Percentiles rank a stretch among this genome's conserved stretches.
phyloP scores from a whole-genome alignment of 2,888 invertebrate genomes.

The Mesochorus sp. region DNA sequence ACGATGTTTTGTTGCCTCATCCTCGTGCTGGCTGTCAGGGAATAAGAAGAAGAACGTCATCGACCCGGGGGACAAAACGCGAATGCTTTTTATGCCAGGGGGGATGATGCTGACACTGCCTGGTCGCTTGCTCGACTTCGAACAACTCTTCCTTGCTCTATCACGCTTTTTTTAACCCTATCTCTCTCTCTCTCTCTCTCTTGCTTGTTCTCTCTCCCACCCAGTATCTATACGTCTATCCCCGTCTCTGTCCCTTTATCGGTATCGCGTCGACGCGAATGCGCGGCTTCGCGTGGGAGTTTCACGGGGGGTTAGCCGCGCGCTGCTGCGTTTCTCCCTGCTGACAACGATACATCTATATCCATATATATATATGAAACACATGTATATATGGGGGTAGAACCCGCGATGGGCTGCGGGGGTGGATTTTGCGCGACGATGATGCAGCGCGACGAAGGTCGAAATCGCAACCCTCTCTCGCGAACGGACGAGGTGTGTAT shows the following conservation, averaged over 20 bases:
- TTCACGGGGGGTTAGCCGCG: constrained; percentile 31
- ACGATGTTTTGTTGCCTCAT: constrained; percentile 62
- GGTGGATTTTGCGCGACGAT: constrained; percentile 19
- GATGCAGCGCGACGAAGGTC: constrained; percentile 47
- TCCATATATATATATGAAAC: too few relatives aligned
- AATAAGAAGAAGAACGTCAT: constrained; percentile 61
- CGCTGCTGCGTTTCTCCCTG: constrained; percentile 36
- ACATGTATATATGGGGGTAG: too few relatives aligned
- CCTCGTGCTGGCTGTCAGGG: constrained; percentile 61
- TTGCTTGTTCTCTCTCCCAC: constrained; percentile 3
- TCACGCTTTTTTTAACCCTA: constrained; percentile 43
- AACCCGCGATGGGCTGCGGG: not conserved
- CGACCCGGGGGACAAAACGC: constrained; percentile 57
- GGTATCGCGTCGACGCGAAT: constrained; percentile 60
- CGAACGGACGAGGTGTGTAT: constrained; percentile 3
- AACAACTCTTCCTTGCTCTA: constrained; percentile 50
- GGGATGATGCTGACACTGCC: constrained; percentile 40
- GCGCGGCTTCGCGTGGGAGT: constrained; percentile 49
- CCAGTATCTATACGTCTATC: constrained; percentile 3
- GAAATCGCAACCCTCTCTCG: constrained; percentile 51
- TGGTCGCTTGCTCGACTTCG: constrained; percentile 38
- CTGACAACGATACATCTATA: not conserved
- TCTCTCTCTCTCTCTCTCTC: constrained; percentile 7
- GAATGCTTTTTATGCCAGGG: constrained; percentile 45
- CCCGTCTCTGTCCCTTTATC: constrained; percentile 16